Evolutionary conservation across 1,140 invertebrate species (phyloP), one percentile per base, ranked within the genome.

Genomic region (Tetragnatha versicolor): DNA sequence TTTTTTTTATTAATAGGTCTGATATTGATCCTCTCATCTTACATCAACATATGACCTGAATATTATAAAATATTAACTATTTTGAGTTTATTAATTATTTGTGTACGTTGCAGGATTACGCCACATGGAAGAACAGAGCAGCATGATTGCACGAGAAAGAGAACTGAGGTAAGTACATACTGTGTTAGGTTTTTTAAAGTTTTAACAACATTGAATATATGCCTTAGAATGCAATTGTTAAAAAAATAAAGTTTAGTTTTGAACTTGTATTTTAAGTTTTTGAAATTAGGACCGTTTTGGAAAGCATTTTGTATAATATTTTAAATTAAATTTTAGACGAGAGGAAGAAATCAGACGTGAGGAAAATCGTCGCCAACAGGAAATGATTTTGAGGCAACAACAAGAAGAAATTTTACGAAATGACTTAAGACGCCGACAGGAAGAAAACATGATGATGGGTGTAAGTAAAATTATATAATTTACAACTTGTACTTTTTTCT

Each of bases 131-230:
- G 89, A 92, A 82, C 93, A 95, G 85, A 90, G 93, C 79, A 94
- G 95, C 84, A 89, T 93, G 4, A 92, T 93, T 85, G 94, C 94
- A 84, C 89, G 93, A 81, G 93, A 94, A 84, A 94, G 93, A 92
- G 93, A 95, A 87, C 90, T 93, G 89, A 92, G 93, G 45, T 70
- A 70, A 72, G 33, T 79, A 81, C 49, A 75, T 53, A 7, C 7
- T 14, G 51, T n/a, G 33, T 70, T 29, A 47, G 2, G 2, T 3
- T 12, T 20, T 25, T 27, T 12, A 69, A 14, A 14, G 6, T 14
- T n/a, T 33, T 35, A 20, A 37, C 2, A 51, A 35, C n/a, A 29
- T 70, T 31, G 10, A 12, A 31, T 60, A 6, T 60, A 29, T 5
- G 7, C 25, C 17, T n/a, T n/a, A 3, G 9, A 22, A 25, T n/a